Conservation (phyloP, 2,888 invertebrate genomes). For the Drosophila suboccidentalis region DNA sequence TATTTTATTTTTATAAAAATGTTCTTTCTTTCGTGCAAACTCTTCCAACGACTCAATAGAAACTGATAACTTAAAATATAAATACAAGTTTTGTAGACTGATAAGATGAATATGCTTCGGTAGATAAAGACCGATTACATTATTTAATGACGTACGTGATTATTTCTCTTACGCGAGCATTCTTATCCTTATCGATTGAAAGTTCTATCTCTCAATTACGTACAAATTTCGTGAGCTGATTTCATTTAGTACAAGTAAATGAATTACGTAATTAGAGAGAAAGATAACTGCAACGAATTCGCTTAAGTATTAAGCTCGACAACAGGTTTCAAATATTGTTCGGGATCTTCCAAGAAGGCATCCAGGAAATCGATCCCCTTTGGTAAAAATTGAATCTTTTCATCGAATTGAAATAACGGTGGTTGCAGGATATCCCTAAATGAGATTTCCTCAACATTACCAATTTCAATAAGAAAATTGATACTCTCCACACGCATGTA, state of each 20-base stretch:
- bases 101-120: constrained; percentile 22
- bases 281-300: not conserved
- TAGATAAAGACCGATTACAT: constrained; percentile 21
- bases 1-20: not conserved
- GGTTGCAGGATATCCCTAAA: constrained; percentile 74
- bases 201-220: constrained; percentile 12
- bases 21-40: not conserved
- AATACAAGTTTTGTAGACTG: constrained; percentile 5
- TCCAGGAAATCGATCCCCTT: constrained; percentile 72
- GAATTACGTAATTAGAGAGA: not conserved
- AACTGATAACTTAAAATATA: constrained; percentile 20
- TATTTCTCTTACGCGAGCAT: not conserved
- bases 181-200: constrained; percentile 28
- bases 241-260: not conserved
- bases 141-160: constrained; percentile 22
- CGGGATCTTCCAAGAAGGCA: constrained; percentile 67
- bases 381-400: constrained; percentile 75
- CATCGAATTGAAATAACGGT: constrained; percentile 67
- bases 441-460: constrained; percentile 66
- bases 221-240: constrained; percentile 7
- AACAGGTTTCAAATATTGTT: constrained; percentile 52
- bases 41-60: constrained; percentile 15
- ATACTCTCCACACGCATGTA: constrained; percentile 40
- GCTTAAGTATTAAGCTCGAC: constrained; percentile 14
- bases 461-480: constrained; percentile 65